Evolutionary conservation across 2,113 vertebrate genomes (phyloP).

Genomic region (Sturnus vulgaris): DNA sequence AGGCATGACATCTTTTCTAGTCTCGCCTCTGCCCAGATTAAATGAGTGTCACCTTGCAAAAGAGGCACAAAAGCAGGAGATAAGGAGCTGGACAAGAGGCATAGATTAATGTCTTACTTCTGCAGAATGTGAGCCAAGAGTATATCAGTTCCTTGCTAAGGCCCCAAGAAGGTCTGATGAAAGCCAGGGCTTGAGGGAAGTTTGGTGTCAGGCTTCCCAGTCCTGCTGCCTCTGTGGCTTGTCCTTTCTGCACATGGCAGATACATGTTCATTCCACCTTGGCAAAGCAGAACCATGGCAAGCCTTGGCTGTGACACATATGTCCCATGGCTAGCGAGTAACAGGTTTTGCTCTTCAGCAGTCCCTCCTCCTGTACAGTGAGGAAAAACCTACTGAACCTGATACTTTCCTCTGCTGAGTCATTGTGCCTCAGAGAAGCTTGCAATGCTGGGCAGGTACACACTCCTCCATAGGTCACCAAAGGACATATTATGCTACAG

Average conservation of each 20-base stretch:
- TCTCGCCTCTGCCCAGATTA: background rate
- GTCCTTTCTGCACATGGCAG: background rate
- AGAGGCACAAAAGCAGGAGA: background rate
- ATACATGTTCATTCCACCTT: rapidly evolving
- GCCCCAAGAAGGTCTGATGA: background rate
- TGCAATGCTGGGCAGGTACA: background rate
- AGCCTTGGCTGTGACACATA: background rate
- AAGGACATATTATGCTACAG: background rate
- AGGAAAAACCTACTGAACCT: background rate
- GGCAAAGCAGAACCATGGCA: background rate
- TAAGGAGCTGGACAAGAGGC: background rate
- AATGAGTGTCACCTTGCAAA: background rate
- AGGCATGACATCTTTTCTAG: background rate
- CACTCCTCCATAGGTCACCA: background rate
- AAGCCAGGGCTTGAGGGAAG: background rate
- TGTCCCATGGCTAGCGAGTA: background rate
- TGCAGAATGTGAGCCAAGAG: background rate
- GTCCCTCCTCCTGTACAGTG: background rate
- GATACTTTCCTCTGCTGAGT: background rate
- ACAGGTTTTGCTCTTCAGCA: background rate
- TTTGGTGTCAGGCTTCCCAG: background rate
- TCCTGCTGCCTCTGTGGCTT: background rate
- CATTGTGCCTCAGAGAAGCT: background rate
- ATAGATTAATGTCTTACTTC: background rate
- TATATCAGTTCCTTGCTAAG: background rate